Percentiles rank a stretch among this genome's conserved stretches.
These are phyloP conservation scores for Spongilla lacustris DNA, from an alignment of 37 sponge, comb jelly and placozoan species.

Conservation along the genomic window DNA sequence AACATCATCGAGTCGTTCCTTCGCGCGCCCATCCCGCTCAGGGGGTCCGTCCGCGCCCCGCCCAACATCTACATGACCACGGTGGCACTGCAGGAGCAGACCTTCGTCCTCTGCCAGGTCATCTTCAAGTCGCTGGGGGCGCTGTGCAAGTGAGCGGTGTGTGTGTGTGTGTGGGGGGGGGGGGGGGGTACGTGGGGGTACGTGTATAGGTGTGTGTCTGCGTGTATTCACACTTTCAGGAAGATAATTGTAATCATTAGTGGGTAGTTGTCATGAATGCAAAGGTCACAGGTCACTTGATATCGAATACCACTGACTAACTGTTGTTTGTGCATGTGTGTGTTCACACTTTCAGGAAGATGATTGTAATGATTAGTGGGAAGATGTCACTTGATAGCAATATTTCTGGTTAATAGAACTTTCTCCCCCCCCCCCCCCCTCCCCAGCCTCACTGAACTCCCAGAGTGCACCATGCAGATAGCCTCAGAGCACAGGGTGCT, in stretches of 20 bases:
- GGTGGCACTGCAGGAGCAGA: neutral
- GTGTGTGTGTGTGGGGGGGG: neutral
- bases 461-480: constrained; percentile 52
- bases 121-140: neutral
- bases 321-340: too few species aligned
- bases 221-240: too few species aligned
- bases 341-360: too few species aligned
- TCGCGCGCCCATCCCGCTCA: neutral
- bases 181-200: neutral
- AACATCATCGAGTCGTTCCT: neutral
- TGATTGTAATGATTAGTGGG: too few species aligned
- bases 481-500: constrained; percentile 20
- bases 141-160: neutral
- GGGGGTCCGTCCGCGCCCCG: neutral
- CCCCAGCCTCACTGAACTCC: constrained; percentile 19
- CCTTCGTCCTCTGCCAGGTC: neutral
- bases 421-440: neutral
- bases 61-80: neutral
- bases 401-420: too few species aligned
- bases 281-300: too few species aligned
- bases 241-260: too few species aligned
- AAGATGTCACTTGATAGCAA: too few species aligned
- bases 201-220: neutral
- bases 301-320: too few species aligned
- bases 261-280: too few species aligned